These are phyloP conservation scores for Heterotis niloticus DNA, from an alignment of 2,113 vertebrate genomes.

Conservation along the genomic window DNA sequence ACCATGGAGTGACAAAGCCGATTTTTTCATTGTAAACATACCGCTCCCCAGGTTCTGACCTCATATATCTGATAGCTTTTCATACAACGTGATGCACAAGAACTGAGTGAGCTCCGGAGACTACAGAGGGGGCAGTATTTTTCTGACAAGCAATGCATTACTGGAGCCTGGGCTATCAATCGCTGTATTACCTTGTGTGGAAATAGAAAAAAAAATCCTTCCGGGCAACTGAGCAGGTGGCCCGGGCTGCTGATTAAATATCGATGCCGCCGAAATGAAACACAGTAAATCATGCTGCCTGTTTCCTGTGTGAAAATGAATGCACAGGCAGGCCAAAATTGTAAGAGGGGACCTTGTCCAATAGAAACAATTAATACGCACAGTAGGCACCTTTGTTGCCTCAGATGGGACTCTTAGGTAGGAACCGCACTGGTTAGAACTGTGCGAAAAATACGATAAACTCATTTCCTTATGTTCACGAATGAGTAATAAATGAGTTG, in stretches of 20 bases:
- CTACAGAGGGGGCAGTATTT: constrained; percentile 23
- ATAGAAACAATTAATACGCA: constrained; percentile 23
- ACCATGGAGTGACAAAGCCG: not conserved
- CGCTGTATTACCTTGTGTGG: constrained; percentile 23
- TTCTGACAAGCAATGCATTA: constrained; percentile 26
- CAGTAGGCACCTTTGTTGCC: not conserved
- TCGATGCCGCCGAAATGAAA: constrained; percentile 30
- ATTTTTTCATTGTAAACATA: not conserved
- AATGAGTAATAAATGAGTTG: not conserved
- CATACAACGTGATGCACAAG: constrained; percentile 1
- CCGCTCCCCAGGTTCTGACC: constrained; percentile 8
- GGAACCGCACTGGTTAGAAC: not conserved
- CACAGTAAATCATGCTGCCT: constrained; percentile 22
- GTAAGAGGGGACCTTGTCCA: constrained; percentile 13
- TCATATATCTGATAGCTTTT: constrained; percentile 18
- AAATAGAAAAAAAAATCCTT: constrained; percentile 10
- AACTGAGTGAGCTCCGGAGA: constrained; percentile 6
- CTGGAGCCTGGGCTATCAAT: constrained; percentile 17
- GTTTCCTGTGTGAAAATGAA: constrained; percentile 23
- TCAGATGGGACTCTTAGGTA: not conserved
- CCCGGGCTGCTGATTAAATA: constrained; percentile 26
- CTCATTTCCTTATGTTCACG: not conserved
- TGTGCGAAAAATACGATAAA: not conserved
- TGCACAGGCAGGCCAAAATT: constrained; percentile 16
- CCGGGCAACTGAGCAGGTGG: constrained; percentile 27